Evolutionary conservation across 2,113 vertebrate genomes (phyloP).

Genomic region (Merops nubicus): DNA sequence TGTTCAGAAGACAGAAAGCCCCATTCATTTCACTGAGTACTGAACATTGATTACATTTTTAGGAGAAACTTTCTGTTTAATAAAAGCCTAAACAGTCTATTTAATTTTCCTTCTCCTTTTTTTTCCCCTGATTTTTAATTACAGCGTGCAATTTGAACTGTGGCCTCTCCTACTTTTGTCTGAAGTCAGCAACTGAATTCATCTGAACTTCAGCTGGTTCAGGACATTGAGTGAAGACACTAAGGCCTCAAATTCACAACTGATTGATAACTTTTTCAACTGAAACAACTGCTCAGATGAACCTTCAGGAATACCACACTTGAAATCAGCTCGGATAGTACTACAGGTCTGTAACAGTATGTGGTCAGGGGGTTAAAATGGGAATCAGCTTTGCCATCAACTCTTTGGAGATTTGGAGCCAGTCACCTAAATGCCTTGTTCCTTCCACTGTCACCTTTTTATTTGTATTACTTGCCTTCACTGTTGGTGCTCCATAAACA

Average conservation of each 20-base stretch:
- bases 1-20: constrained; percentile 1
- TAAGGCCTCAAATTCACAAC: background rate
- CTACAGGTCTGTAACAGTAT: background rate
- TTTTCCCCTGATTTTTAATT: background rate
- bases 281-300: background rate
- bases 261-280: background rate
- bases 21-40: constrained; percentile 10
- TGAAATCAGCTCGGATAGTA: background rate
- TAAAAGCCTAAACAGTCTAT: background rate
- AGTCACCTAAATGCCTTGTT: background rate
- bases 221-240: background rate
- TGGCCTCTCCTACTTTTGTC: background rate
- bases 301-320: background rate
- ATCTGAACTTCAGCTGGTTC: background rate
- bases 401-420: background rate
- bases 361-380: background rate
- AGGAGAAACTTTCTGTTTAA: constrained; percentile 28
- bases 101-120: background rate
- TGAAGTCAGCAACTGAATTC: background rate
- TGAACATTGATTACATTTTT: constrained; percentile 22
- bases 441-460: background rate
- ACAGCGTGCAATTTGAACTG: background rate
- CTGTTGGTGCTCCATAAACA: background rate
- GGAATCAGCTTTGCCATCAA: background rate
- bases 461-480: background rate